Conservation (phyloP, 1,140 invertebrate genomes). For the Bombus cullumanus region DNA sequence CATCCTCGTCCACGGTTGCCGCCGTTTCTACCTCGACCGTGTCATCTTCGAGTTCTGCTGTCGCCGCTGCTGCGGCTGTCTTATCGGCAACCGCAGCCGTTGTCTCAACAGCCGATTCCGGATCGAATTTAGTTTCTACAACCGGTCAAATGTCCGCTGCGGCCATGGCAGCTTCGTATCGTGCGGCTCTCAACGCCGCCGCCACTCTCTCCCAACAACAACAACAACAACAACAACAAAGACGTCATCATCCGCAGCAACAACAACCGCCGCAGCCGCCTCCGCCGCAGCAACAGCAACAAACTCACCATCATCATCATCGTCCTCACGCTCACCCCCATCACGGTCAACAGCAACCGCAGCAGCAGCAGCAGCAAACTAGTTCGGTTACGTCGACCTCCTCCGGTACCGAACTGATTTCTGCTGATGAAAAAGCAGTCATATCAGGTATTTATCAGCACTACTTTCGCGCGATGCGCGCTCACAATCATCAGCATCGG, state of each 20-base stretch:
- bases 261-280: conserved; percentile 38
- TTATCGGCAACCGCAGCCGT: conserved; percentile 52
- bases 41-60: conserved; percentile 58
- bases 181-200: conserved; percentile 62
- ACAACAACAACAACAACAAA: conserved; percentile 65
- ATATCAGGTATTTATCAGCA: conserved; percentile 78
- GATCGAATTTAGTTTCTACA: conserved; percentile 45
- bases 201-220: conserved; percentile 62
- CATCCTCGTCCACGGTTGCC: conserved; percentile 10
- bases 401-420: conserved; percentile 56
- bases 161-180: conserved; percentile 62
- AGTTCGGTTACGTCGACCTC: conserved; percentile 65
- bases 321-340: conserved; percentile 54
- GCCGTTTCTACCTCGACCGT: conserved; percentile 46
- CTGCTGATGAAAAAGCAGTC: conserved; percentile 73
- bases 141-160: conserved; percentile 55
- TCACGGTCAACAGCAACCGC: conserved; percentile 55
- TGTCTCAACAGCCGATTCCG: conserved; percentile 44
- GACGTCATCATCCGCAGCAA: conserved; percentile 54
- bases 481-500: conserved; percentile 69
- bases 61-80: conserved; percentile 44
- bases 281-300: conserved; percentile 42
- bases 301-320: conserved; percentile 57
- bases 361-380: conserved; percentile 69
- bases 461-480: conserved; percentile 71